Conservation (phyloP, 2,113 vertebrate genomes). For the Pampusana beccarii region DNA sequence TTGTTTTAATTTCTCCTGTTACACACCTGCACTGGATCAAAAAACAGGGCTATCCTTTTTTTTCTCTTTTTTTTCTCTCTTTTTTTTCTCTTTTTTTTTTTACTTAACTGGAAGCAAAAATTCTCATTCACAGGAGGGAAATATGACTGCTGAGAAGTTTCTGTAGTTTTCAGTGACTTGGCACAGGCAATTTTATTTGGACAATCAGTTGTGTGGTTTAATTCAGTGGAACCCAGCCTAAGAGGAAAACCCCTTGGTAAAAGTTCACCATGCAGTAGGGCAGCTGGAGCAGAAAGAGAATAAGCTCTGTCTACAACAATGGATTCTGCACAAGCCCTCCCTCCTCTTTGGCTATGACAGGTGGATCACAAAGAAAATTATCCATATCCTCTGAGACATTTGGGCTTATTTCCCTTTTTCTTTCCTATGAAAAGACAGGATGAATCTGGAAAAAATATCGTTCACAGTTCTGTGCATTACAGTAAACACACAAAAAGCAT, state of each 20-base stretch:
- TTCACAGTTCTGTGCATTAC: neutral
- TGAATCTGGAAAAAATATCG: neutral
- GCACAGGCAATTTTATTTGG: neutral
- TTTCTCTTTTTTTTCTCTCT: neutral
- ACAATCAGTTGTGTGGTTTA: neutral
- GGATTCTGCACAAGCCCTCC: neutral
- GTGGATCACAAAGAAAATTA: neutral
- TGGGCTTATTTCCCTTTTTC: neutral
- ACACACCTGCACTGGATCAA: neutral
- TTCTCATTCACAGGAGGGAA: neutral
- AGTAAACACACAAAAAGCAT: neutral
- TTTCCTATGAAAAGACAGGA: neutral
- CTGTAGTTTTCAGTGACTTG: neutral
- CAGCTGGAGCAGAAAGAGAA: neutral
- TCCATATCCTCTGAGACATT: neutral
- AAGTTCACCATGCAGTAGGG: neutral
- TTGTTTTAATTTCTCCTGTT: neutral
- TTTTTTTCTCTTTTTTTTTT: neutral
- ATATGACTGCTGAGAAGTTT: neutral
- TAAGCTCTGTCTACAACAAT: neutral
- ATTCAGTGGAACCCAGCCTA: neutral
- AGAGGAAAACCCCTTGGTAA: neutral
- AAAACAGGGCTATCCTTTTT: neutral
- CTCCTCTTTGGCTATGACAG: neutral
- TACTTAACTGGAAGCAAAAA: neutral